Base-by-base conservation (phyloP, 2,888 invertebrate genomes). In the Agonum fuliginosum region DNA sequence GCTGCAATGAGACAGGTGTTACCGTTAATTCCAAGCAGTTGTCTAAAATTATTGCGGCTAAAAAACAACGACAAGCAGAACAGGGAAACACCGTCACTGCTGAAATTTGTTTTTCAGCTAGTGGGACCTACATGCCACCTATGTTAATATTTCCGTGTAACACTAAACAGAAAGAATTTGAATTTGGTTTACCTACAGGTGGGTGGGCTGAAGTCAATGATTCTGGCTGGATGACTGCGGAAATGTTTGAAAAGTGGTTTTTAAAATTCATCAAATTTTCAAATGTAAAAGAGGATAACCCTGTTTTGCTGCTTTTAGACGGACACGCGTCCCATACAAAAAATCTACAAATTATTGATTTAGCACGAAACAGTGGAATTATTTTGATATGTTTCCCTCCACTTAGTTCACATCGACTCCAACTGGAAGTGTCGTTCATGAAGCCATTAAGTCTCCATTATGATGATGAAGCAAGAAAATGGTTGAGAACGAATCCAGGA, bases 391-490 rank as follows among this genome's bases (percentile, higher is more conserved):
- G 72, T 41, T 20, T 78, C 14, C 79, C 73, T 12, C 80, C 78
- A 12, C 54, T 76, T 72, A 46, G 72, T 10, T 76, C 72, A 14
- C 65, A 79, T 78, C 84, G 84, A 74, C 10, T 86, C 27, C 84
- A 85, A 75, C 83, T 83, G n/a, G 84, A 85, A 65, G 83, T 81
- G 20, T 82, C 83, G 3, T 83, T 86, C 27, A 85, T 85, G 84
- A 82, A 83, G 3, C 81, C 83, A 4, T 78, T 84, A n/a, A 86
- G 84, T 82, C 78, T 80, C 3, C 83, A 84, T 67, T 85, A 85
- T 71, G 84, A 81, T 79, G 82, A 84, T 74, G 73, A 79, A 37
- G 72, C 73, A 54, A 19, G 78, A 80, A 81, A 80, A 79, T 83
- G 48, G 48, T 19, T 43, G 43, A 10, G 43, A n/a, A n/a, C n/a